Evolutionary conservation across 1,140 invertebrate species (phyloP).

Genomic region (Helicoverpa zea): DNA sequence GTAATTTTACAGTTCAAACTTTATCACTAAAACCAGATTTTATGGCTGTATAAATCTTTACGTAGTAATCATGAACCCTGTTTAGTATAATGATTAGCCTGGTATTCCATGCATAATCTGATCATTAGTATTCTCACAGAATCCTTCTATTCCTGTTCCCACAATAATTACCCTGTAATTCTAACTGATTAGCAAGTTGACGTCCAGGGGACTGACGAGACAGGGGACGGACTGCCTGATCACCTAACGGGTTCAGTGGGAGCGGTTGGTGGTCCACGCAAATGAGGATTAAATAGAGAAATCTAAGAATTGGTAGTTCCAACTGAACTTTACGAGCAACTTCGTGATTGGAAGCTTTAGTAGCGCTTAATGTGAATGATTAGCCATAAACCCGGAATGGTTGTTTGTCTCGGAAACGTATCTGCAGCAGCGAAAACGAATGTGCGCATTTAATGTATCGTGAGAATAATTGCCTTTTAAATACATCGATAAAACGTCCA

Average conservation of each 20-base stretch:
- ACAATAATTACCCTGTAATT: slow-evolving; percentile 41
- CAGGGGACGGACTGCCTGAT: background rate
- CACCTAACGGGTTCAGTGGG: slow-evolving; percentile 17
- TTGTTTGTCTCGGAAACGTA: background rate
- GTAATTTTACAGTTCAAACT: background rate
- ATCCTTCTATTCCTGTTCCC: slow-evolving; percentile 18
- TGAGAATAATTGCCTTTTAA: background rate
- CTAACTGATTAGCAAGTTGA: slow-evolving; percentile 38
- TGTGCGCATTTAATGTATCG: no score
- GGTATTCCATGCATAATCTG: slow-evolving; percentile 20
- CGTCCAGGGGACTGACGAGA: slow-evolving; percentile 6
- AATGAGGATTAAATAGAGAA: background rate
- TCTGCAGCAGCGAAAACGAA: background rate
- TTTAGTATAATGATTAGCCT: slow-evolving; percentile 22
- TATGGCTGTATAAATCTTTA: slow-evolving; percentile 18
- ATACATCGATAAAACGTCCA: slow-evolving; percentile 15
- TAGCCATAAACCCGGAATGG: background rate
- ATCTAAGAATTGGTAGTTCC: slow-evolving; percentile 12
- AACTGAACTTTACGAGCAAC: background rate
- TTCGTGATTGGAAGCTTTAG: background rate
- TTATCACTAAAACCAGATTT: slow-evolving; percentile 3
- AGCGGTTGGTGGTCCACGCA: slow-evolving; percentile 8
- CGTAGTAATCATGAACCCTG: slow-evolving; percentile 14
- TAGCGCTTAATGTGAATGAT: background rate
- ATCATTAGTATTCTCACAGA: slow-evolving; percentile 17